Percentiles rank a stretch among this genome's conserved stretches.
Conservation (phyloP, 1,140 invertebrate species). For the Tenebrio molitor region DNA sequence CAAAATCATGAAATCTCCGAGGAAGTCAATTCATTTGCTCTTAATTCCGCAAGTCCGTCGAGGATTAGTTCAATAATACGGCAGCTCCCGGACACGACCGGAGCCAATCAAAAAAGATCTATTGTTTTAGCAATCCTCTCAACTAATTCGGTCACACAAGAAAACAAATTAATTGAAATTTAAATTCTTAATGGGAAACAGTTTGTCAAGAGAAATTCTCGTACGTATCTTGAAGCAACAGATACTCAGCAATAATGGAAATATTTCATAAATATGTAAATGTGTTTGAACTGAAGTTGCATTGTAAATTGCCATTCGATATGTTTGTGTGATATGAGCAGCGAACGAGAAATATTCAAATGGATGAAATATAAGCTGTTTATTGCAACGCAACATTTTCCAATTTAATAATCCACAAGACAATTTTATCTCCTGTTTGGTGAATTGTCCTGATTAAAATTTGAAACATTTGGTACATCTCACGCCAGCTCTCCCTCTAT, state of each 20-base stretch:
- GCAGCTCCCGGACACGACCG: conserved; percentile 1
- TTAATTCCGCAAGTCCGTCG: conserved; percentile 49
- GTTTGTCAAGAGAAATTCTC: too few relatives aligned
- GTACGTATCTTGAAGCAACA: too few relatives aligned
- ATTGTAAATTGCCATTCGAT: not conserved
- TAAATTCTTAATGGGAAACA: too few relatives aligned
- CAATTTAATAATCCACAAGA: too few relatives aligned
- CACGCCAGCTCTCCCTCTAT: not conserved
- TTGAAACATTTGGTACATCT: too few relatives aligned
- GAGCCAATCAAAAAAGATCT: conserved; percentile 14
- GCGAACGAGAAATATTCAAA: not conserved
- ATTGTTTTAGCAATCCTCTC: not conserved
- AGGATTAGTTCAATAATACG: conserved; percentile 49
- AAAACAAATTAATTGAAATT: too few relatives aligned
- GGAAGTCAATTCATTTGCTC: conserved; percentile 52
- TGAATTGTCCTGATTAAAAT: too few relatives aligned
- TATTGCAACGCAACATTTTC: not conserved
- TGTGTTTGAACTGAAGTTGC: not conserved
- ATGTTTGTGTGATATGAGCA: not conserved
- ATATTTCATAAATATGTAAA: conserved; percentile 9
- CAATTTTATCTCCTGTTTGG: too few relatives aligned
- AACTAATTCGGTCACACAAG: too few relatives aligned
- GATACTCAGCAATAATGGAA: not conserved
- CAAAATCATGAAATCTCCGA: conserved; percentile 47
- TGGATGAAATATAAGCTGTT: not conserved